Percentiles rank a stretch among this genome's conserved stretches.
These are phyloP conservation scores for Spodoptera exigua DNA, from an alignment of 2,888 invertebrate genomes.

Conservation along the genomic window DNA sequence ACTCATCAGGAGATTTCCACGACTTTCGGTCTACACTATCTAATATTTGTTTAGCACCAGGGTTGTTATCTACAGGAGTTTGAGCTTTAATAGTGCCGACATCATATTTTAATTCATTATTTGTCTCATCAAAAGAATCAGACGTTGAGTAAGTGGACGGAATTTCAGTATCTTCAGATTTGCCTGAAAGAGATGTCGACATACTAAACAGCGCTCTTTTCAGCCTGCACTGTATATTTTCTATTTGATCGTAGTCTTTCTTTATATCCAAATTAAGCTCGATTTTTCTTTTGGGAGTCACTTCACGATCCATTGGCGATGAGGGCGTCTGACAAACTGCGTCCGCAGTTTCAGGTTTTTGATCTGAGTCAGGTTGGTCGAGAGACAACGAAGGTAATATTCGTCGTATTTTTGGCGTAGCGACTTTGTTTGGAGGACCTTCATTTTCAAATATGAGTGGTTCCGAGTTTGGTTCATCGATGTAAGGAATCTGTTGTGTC, in stretches of 20 bases:
- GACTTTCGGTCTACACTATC: constrained; percentile 86
- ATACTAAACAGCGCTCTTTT: constrained; percentile 76
- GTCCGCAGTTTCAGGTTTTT: constrained; percentile 75
- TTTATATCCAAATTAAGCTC: constrained; percentile 75
- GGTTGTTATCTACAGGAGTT: constrained; percentile 62
- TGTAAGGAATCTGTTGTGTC: constrained; percentile 80
- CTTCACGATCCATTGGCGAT: constrained; percentile 67
- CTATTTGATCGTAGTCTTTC: constrained; percentile 70
- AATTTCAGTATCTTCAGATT: constrained; percentile 79
- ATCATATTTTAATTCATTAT: constrained; percentile 48
- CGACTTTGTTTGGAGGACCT: constrained; percentile 67
- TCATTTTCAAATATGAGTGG: constrained; percentile 85
- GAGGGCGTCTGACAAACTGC: constrained; percentile 81
- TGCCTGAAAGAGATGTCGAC: constrained; percentile 76
- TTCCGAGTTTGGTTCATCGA: constrained; percentile 84
- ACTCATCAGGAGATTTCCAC: constrained; percentile 92
- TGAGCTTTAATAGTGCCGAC: constrained; percentile 56
- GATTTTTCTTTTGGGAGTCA: constrained; percentile 63
- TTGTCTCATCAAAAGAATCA: constrained; percentile 75
- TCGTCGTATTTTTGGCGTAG: constrained; percentile 81
- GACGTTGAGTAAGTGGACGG: constrained; percentile 79
- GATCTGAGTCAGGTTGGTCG: constrained; percentile 75
- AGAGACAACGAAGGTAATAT: constrained; percentile 83
- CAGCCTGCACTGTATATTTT: constrained; percentile 76
- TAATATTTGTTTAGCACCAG: constrained; percentile 76